These are phyloP conservation scores for Channa argus DNA, from an alignment of 2,113 vertebrate species.

Conservation along the genomic window DNA sequence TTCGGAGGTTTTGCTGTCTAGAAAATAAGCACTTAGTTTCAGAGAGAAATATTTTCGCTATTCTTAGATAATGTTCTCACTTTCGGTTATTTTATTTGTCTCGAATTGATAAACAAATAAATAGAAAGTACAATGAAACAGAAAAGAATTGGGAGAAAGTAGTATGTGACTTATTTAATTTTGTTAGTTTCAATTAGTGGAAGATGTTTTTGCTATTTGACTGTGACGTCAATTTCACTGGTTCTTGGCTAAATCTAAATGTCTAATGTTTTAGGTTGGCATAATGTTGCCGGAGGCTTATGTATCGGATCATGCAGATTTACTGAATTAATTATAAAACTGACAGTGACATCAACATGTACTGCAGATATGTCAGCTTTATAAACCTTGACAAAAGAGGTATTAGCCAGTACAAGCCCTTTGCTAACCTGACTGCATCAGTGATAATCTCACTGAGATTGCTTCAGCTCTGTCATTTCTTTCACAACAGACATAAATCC, in stretches of 20 bases:
- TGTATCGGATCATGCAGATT: slow-evolving; percentile 36
- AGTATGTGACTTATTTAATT: slow-evolving; percentile 34
- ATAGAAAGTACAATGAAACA: slow-evolving; percentile 58
- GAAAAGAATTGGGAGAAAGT: slow-evolving; percentile 35
- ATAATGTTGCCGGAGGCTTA: slow-evolving; percentile 12
- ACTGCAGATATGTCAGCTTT: slow-evolving; percentile 54
- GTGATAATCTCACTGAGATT: slow-evolving; percentile 64
- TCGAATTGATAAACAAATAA: slow-evolving; percentile 64
- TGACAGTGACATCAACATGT: slow-evolving; percentile 44
- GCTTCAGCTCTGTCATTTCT: slow-evolving; percentile 38
- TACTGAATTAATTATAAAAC: slow-evolving; percentile 56
- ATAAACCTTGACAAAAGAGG: slow-evolving; percentile 66
- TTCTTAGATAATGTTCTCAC: slow-evolving; percentile 66
- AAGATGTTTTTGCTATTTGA: slow-evolving; percentile 20
- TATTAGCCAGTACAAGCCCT: slow-evolving; percentile 59
- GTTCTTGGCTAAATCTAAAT: slow-evolving; percentile 17
- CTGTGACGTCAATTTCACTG: slow-evolving; percentile 22
- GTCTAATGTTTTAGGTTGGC: slow-evolving; percentile 22
- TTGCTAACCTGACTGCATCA: slow-evolving; percentile 51
- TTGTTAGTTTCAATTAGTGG: slow-evolving; percentile 63
- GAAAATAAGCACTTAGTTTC: slow-evolving; percentile 62
- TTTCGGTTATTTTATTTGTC: slow-evolving; percentile 61
- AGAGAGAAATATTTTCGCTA: slow-evolving; percentile 49
- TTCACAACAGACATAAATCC: slow-evolving; percentile 35
- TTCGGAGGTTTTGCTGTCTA: slow-evolving; percentile 18